Evolutionary conservation across 2,113 vertebrate genomes (phyloP), one percentile per base, ranked within the genome.

Genomic region (Rhombomys opimus): DNA sequence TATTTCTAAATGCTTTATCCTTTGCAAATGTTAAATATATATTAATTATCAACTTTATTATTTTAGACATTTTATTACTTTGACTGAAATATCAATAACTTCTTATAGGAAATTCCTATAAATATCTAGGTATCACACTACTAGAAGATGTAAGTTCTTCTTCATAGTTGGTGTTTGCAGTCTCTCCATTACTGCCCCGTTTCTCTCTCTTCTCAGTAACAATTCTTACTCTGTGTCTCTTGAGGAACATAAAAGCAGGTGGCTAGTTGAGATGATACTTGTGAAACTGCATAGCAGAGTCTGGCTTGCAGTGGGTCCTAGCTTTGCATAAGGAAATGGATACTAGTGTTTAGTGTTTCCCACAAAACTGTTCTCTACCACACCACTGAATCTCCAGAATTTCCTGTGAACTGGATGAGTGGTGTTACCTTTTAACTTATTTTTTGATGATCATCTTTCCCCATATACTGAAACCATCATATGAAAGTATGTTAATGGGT

Each of bases 161-260:
- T 67, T 89, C 89, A 18, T 89, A 75, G 20, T 41, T 93, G 72
- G 15, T n/a, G 10, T 22, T 95, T 95, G 8, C 22, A 32, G 13
- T 72, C 50, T 35, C 67, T 70, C 27, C 46, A 10, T 88, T 38
- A 17, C 22, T 54, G 12, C 2, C 13, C n/a, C 2, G 8, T 12
- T 25, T 32, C 4, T 52, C 35, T 90, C 59, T 89, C 92, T 94
- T 84, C 18, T 70, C 32, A 22, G 4, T 85, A 80, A 50, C 73
- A 85, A 87, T 70, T 63, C 85, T 88, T 95, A 95, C 92, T 95
- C 95, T 32, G 38, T 38, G 23, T 13, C 72, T 25, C 93, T 96
- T 85, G 76, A 92, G 38, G 72, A 50, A 76, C 72, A 63, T 73
- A 86, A 63, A 94, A 77, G 38, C 73, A 91, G 59, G 80, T 92